A percentile compares a stretch with the other conserved stretches of the same genome.
Conservation (phyloP, 2,797 vertebrate species). For the Avahi laniger region DNA sequence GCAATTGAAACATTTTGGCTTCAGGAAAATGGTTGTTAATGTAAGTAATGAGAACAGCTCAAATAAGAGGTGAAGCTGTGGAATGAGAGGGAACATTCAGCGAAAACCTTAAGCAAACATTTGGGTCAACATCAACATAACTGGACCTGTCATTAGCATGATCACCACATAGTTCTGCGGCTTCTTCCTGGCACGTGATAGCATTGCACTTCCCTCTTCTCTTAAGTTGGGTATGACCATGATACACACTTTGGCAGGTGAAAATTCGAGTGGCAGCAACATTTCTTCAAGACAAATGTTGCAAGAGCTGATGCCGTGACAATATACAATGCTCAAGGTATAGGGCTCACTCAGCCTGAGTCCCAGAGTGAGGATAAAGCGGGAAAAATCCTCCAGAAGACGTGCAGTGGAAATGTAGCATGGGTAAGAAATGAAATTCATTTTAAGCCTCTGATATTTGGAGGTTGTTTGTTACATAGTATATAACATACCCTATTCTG, state of each 20-base stretch:
- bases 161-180: not conserved
- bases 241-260: not conserved
- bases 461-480: not conserved
- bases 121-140: not conserved
- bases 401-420: not conserved
- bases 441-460: constrained; percentile 35
- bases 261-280: not conserved
- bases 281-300: not conserved
- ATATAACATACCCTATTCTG: not conserved
- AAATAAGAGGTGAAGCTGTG: not conserved
- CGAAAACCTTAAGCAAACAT: not conserved
- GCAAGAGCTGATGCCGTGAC: not conserved
- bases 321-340: not conserved
- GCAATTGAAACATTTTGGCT: not conserved
- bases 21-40: not conserved
- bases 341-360: not conserved
- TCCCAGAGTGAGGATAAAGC: not conserved
- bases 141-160: not conserved
- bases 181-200: not conserved
- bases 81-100: not conserved
- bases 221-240: not conserved
- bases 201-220: fast-evolving
- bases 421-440: constrained; percentile 19
- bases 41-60: not conserved
- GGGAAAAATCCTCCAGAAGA: not conserved